Percentiles rank a stretch among this genome's conserved stretches.
Evolutionary conservation across 2,888 invertebrate species (phyloP).

Genomic region (Dione juno): DNA sequence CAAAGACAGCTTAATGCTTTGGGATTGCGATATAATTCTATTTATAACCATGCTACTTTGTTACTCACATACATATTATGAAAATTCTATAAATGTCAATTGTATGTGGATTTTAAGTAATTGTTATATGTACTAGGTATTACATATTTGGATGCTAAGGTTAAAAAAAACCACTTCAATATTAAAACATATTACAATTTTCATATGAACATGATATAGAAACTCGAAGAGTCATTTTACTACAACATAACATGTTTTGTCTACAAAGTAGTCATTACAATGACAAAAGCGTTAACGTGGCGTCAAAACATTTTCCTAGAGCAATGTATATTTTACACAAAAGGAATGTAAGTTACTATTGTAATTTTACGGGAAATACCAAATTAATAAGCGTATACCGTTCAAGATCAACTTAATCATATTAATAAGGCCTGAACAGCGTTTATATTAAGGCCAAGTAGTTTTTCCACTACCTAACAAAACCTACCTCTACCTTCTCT

Average conservation of each 20-base stretch:
- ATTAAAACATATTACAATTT: background rate
- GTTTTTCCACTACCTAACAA: too few relatives aligned
- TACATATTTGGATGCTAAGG: background rate
- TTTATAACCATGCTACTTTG: slow-evolving; percentile 5
- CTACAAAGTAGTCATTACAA: slow-evolving; percentile 17
- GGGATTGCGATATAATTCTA: background rate
- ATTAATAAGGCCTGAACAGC: too few relatives aligned
- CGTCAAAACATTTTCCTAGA: slow-evolving; percentile 23
- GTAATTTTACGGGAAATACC: background rate
- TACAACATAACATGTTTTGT: slow-evolving; percentile 16
- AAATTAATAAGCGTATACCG: slow-evolving; percentile 2
- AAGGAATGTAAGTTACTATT: background rate
- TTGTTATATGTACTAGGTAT: background rate
- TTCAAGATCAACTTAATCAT: background rate
- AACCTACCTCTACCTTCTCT: too few relatives aligned
- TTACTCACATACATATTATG: background rate
- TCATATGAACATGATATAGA: background rate
- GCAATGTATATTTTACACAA: background rate
- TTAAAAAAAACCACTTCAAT: background rate
- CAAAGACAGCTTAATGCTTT: slow-evolving; percentile 12
- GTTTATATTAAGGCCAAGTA: too few relatives aligned
- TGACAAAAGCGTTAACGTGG: slow-evolving; percentile 23
- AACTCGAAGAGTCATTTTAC: background rate
- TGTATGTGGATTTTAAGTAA: background rate
- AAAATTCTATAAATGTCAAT: background rate